phyloP scores from a whole-genome alignment of 2,797 vertebrate genomes.

The Mormyrops attenuatus region DNA sequence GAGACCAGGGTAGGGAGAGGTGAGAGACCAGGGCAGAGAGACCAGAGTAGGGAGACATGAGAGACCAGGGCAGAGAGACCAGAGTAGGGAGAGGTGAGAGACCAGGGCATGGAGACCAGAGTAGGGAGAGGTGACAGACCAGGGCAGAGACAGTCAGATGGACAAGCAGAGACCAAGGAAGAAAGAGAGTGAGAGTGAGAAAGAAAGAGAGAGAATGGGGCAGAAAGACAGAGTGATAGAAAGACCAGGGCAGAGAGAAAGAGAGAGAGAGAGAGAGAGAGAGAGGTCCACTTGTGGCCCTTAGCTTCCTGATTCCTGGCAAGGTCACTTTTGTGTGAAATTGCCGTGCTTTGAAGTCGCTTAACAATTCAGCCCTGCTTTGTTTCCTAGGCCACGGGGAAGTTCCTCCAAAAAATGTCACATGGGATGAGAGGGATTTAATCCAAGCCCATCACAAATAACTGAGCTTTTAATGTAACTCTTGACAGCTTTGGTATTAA shows the following conservation, averaged over 20 bases:
- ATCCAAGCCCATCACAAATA: constrained; percentile 66
- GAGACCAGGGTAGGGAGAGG: too few relatives aligned
- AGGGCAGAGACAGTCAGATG: background rate
- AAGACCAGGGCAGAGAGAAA: constrained; percentile 32
- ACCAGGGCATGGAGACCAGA: background rate
- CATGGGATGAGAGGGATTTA: constrained; percentile 61
- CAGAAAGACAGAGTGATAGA: background rate
- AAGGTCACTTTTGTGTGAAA: constrained; percentile 58
- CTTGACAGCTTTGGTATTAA: constrained; percentile 1
- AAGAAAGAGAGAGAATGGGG: too few relatives aligned
- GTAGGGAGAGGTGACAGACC: too few relatives aligned
- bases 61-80: background rate
- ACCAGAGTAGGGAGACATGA: too few relatives aligned
- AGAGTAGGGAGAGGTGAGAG: background rate
- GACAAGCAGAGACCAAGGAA: too few relatives aligned
- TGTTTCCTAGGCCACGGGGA: constrained; percentile 71
- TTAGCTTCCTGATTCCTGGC: constrained; percentile 51
- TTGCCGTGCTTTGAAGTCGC: constrained; percentile 59
- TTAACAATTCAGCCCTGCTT: constrained; percentile 64
- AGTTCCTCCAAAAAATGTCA: constrained; percentile 67
- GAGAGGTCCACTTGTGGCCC: constrained; percentile 57
- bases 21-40: background rate
- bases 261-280: background rate
- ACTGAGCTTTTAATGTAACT: constrained; percentile 68
- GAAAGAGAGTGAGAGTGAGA: background rate